Base-by-base conservation (phyloP, 2,113 vertebrate species). In the Ammospiza nelsoni region DNA sequence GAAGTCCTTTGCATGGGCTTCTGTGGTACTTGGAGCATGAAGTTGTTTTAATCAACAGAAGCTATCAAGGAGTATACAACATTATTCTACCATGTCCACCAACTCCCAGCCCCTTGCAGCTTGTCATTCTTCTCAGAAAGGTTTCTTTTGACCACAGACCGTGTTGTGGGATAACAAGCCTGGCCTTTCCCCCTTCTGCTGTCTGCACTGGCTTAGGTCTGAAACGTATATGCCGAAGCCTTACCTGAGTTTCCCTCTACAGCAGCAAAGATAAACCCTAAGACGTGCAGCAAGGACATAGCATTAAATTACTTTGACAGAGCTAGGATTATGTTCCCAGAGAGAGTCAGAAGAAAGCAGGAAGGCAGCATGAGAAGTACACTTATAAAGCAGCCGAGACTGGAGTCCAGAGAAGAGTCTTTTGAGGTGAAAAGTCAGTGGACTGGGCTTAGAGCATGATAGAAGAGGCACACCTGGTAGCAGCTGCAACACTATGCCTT, bases 221-320 rank as follows among this genome's bases (percentile, higher is more conserved):
- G 65, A 69, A 91, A 59, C 1, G 6, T 43, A 63, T 39, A 49
- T 46, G 62, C 29, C 46, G 43, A 86, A 62, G 43, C 43, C 73
- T 79, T 90, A 82, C 76, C 52, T 44, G 54, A 88, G 43, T 48
- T 92, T 93, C 62, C 49, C 44, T 87, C 85, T 73, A 52, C 21
- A 39, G 66, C 41, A 87, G 59, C 61, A 80, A 87, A 77, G 89
- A 94, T 94, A 90, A 92, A 92, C 76, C 51, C 68, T 37, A 28
- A 91, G 84, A 88, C 5, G 2, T 10, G 21, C 71, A 93, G 55
- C 76, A 52, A 79, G 44, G 87, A 87, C 11, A 6, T 15, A 55
- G 69, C 91, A 83, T 83, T 92, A 95, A 89, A 96, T 94, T 92
- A 93, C 83, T 94, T 68, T 93, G 93, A 89, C 93, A 95, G 92